These are phyloP conservation scores for Trilocha varians DNA, from an alignment of 2,888 invertebrate species.

Conservation along the genomic window DNA sequence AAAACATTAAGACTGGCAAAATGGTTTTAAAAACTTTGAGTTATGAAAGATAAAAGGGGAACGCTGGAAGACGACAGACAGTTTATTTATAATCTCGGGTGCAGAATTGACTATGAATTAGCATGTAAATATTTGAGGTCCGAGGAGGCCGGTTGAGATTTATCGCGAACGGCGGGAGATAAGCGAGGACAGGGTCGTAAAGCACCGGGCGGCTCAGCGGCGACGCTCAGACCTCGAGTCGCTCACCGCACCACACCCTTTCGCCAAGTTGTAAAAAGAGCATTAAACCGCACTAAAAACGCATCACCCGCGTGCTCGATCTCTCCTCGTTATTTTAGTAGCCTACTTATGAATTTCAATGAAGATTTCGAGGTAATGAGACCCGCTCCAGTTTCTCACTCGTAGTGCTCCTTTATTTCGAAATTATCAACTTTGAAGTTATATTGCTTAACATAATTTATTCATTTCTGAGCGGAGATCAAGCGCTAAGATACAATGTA, in stretches of 20 bases:
- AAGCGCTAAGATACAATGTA: constrained; percentile 6
- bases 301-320: constrained; percentile 50
- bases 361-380: constrained; percentile 52
- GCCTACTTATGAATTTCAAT: constrained; percentile 70
- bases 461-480: constrained; percentile 1
- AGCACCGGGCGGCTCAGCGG: constrained; percentile 40
- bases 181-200: constrained; percentile 65
- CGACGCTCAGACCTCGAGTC: constrained; percentile 22
- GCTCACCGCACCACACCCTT: constrained; percentile 53
- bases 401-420: background rate
- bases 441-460: background rate
- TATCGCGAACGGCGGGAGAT: constrained; percentile 63
- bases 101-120: constrained; percentile 69
- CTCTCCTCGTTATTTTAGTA: constrained; percentile 56
- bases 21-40: constrained; percentile 59
- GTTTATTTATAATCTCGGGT: constrained; percentile 71
- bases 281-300: constrained; percentile 73
- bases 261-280: constrained; percentile 70
- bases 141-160: constrained; percentile 65
- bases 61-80: constrained; percentile 44
- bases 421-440: background rate
- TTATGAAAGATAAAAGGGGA: constrained; percentile 64
- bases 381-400: constrained; percentile 29
- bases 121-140: constrained; percentile 73
- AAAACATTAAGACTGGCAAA: constrained; percentile 43